Percentiles rank a stretch among this genome's conserved stretches.
Conservation (phyloP, 2,797 vertebrate species). For the Anolis apletophallus region DNA sequence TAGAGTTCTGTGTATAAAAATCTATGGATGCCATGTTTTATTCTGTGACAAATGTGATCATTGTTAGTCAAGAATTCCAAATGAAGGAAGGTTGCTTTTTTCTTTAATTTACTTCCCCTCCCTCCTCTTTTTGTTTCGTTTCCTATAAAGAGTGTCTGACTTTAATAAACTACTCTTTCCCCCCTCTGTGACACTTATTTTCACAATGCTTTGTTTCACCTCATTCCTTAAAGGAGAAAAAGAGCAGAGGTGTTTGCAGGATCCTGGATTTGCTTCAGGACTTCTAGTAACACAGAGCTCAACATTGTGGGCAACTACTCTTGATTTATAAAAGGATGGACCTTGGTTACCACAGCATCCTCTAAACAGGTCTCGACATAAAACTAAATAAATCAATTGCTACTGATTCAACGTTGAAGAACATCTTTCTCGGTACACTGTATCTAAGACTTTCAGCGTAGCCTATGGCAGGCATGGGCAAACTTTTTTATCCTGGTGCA, state of each 20-base stretch:
- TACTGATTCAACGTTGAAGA: no score
- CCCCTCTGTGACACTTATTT: neutral
- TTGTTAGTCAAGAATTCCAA: conserved; percentile 84
- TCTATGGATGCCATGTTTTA: conserved; percentile 90
- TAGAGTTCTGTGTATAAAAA: conserved; percentile 86
- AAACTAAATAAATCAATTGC: no score
- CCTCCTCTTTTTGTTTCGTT: conserved; percentile 55
- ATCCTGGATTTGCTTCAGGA: neutral
- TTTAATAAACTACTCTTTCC: conserved; percentile 79
- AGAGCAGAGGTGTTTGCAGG: neutral
- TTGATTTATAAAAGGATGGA: neutral
- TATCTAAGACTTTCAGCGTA: no score
- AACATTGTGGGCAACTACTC: neutral
- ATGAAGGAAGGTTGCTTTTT: conserved; percentile 84
- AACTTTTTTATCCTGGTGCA: no score
- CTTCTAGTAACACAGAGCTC: neutral
- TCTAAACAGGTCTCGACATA: no score
- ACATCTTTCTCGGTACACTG: no score
- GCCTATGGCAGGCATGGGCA: no score
- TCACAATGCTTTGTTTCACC: neutral
- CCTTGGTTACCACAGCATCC: neutral
- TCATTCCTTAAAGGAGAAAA: neutral
- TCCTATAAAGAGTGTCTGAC: conserved; percentile 75
- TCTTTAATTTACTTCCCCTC: conserved; percentile 66
- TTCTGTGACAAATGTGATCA: conserved; percentile 88